These are phyloP conservation scores for Campoplex capitator DNA, from an alignment of 2,888 invertebrate species.

Conservation along the genomic window DNA sequence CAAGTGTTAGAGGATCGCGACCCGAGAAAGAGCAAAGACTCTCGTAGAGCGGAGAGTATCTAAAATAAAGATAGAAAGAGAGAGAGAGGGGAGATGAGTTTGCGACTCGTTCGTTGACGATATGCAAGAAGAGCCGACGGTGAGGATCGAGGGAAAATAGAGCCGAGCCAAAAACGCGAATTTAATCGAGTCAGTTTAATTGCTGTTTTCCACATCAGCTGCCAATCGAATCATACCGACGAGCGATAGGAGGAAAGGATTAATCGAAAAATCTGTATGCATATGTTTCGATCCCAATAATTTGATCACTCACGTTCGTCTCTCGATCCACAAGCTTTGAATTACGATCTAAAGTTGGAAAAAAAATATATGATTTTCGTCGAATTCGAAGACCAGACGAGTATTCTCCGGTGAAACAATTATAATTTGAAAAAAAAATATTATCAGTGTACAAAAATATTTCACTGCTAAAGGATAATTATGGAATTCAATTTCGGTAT, in stretches of 20 bases:
- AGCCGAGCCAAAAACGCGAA: constrained; percentile 65
- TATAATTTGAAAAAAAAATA: not conserved
- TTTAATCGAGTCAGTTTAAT: constrained; percentile 71
- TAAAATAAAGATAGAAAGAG: constrained; percentile 5
- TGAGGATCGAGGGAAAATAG: constrained; percentile 72
- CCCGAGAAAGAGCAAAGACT: constrained; percentile 21
- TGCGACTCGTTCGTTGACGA: constrained; percentile 28
- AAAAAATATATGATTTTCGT: constrained; percentile 17
- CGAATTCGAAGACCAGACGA: not conserved
- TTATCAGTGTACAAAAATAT: constrained; percentile 10
- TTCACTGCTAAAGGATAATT: not conserved
- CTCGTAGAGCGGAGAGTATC: not conserved
- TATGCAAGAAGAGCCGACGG: constrained; percentile 26
- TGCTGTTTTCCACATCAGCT: constrained; percentile 56
- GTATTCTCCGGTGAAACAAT: not conserved
- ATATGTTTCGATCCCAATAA: constrained; percentile 29
- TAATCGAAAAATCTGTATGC: constrained; percentile 27
- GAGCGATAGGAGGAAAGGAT: not conserved
- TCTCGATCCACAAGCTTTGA: not conserved
- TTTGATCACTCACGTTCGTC: constrained; percentile 46
- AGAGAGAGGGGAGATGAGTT: constrained; percentile 13
- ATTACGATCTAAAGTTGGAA: constrained; percentile 6
- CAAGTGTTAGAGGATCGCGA: constrained; percentile 43
- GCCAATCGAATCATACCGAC: constrained; percentile 48
- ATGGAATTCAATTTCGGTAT: not conserved